Evolutionary conservation across 2,888 invertebrate genomes (phyloP).

Genomic region (Drepanosiphum platanoidis): DNA sequence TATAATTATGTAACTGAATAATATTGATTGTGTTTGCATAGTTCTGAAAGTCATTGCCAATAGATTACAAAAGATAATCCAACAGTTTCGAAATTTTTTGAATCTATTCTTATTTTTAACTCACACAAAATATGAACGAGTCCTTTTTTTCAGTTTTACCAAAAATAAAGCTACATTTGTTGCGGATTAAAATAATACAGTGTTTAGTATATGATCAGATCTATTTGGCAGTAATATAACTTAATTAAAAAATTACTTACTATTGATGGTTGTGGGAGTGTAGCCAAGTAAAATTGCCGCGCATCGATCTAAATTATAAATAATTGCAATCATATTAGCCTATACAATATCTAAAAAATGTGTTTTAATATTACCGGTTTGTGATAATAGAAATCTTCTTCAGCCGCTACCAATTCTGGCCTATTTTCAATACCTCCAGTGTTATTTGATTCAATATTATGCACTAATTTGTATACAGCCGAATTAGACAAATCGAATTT

Average conservation of each 20-base stretch:
- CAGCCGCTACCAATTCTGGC: constrained; percentile 64
- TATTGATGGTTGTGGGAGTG: constrained; percentile 62
- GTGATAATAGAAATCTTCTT: constrained; percentile 64
- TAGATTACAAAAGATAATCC: no score
- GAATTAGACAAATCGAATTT: constrained; percentile 65
- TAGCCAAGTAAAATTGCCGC: constrained; percentile 65
- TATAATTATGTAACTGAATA: no score
- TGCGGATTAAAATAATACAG: background rate
- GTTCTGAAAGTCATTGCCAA: no score
- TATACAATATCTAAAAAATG: background rate
- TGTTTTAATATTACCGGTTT: constrained; percentile 64
- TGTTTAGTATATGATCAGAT: background rate
- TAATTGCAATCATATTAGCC: background rate
- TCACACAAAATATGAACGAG: no score
- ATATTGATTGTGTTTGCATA: no score
- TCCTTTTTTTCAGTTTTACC: no score
- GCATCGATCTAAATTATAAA: constrained; percentile 64
- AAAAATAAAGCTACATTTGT: background rate
- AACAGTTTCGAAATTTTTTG: no score
- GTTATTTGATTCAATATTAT: constrained; percentile 64
- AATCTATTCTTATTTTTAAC: no score
- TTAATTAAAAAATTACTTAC: constrained; percentile 21
- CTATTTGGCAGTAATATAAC: background rate
- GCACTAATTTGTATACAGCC: constrained; percentile 65
- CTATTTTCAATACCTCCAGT: constrained; percentile 63